Conservation (phyloP, 2,113 vertebrate species). For the Gallinago paraguaiae region DNA sequence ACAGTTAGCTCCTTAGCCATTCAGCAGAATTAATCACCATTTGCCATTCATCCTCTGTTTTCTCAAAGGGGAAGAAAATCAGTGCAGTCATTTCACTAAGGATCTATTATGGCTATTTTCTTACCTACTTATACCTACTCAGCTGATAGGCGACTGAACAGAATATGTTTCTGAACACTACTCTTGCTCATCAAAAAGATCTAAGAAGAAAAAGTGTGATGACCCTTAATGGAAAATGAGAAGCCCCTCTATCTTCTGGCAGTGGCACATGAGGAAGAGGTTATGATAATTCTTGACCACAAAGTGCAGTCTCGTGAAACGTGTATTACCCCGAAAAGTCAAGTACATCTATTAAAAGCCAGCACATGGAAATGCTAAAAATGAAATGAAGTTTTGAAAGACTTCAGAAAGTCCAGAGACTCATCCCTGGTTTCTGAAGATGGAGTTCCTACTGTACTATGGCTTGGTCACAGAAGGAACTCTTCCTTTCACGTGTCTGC, state of each 20-base stretch:
- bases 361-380: background rate
- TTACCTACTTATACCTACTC: background rate
- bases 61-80: background rate
- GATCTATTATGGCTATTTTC: background rate
- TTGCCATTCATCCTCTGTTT: background rate
- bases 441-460: background rate
- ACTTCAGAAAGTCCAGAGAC: background rate
- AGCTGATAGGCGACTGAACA: background rate
- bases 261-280: background rate
- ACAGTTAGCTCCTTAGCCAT: background rate
- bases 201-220: background rate
- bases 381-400: background rate
- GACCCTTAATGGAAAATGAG: background rate
- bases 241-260: background rate
- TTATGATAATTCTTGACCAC: background rate
- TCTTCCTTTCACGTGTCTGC: background rate
- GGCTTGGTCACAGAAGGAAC: background rate
- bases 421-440: background rate
- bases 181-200: background rate
- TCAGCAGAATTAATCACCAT: background rate
- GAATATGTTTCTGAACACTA: background rate
- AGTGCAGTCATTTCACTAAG: background rate
- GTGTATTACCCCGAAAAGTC: background rate
- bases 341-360: background rate
- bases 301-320: background rate